phyloP scores from a whole-genome alignment of 1,140 invertebrate genomes.

The Bombus vancouverensis region DNA sequence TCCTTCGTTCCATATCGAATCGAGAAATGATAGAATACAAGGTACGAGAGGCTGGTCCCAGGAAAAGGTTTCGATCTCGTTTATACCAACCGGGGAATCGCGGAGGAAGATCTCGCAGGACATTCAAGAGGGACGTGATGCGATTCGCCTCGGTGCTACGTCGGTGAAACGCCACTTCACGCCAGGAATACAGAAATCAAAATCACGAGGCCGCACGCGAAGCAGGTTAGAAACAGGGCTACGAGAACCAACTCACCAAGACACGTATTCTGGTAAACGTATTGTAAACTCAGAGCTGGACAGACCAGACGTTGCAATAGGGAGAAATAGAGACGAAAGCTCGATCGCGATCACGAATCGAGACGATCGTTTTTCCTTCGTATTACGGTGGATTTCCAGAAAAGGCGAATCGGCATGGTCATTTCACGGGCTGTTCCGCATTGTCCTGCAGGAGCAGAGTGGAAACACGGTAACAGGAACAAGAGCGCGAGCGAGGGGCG shows the following conservation, averaged over 20 bases:
- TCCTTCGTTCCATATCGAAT: neutral
- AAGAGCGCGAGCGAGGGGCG: neutral
- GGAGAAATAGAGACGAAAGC: neutral
- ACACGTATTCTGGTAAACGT: neutral
- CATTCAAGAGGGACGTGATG: conserved; percentile 36
- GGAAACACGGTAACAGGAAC: conserved; percentile 18
- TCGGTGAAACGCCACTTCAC: conserved; percentile 30
- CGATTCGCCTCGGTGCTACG: conserved; percentile 4
- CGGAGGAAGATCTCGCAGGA: conserved; percentile 22
- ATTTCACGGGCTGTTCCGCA: conserved; percentile 69
- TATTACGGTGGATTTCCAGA: conserved; percentile 42
- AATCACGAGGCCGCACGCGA: neutral
- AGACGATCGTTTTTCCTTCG: conserved; percentile 24
- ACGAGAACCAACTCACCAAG: too few relatives aligned
- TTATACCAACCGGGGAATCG: neutral
- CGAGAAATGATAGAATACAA: conserved; percentile 27
- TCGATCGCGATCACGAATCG: neutral
- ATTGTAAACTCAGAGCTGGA: too few relatives aligned
- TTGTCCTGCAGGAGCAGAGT: conserved; percentile 47
- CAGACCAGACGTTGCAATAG: too few relatives aligned
- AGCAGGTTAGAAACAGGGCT: neutral
- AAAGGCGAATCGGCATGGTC: conserved; percentile 66
- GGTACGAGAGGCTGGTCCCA: neutral
- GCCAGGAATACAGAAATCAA: conserved; percentile 42
- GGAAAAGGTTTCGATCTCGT: conserved; percentile 16